These are phyloP conservation scores for Sphaerophoria taeniata DNA, from an alignment of 2,888 invertebrate genomes.

Conservation along the genomic window DNA sequence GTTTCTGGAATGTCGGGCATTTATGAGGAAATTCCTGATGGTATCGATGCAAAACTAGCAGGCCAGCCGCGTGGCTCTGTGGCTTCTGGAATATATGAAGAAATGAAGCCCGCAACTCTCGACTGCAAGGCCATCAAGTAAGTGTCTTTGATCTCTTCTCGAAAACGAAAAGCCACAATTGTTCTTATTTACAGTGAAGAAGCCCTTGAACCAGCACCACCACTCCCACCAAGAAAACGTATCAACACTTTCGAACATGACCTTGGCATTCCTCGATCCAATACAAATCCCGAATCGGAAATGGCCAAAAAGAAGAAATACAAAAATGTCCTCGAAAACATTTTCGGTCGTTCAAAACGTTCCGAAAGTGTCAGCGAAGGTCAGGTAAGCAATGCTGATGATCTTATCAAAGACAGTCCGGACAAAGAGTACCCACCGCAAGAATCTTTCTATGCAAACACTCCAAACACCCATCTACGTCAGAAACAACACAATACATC, in stretches of 20 bases:
- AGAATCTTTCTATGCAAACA: conserved; percentile 43
- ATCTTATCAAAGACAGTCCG: conserved; percentile 70
- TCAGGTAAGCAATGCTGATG: conserved; percentile 75
- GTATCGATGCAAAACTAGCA: conserved; percentile 49
- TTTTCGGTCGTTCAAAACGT: conserved; percentile 78
- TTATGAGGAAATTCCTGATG: conserved; percentile 82
- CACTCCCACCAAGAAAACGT: conserved; percentile 81
- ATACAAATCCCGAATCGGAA: conserved; percentile 82
- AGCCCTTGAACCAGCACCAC: conserved; percentile 77
- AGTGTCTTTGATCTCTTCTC: conserved; percentile 11
- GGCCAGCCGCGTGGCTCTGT: conserved; percentile 79
- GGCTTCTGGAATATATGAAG: conserved; percentile 82
- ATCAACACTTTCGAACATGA: conserved; percentile 81
- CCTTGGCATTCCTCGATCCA: conserved; percentile 79
- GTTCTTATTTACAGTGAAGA: conserved; percentile 41
- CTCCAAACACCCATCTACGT: conserved; percentile 45
- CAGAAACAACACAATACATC: conserved; percentile 54
- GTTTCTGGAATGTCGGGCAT: conserved; percentile 81
- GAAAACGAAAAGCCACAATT: background rate
- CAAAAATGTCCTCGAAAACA: conserved; percentile 79
- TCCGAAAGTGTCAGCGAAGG: conserved; percentile 79
- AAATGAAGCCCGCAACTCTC: conserved; percentile 80
- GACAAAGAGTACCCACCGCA: conserved; percentile 36
- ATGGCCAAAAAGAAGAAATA: conserved; percentile 81
- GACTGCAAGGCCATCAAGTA: conserved; percentile 75